Conservation (phyloP, 2,113 vertebrate genomes). For the Neolamprologus brichardi region DNA sequence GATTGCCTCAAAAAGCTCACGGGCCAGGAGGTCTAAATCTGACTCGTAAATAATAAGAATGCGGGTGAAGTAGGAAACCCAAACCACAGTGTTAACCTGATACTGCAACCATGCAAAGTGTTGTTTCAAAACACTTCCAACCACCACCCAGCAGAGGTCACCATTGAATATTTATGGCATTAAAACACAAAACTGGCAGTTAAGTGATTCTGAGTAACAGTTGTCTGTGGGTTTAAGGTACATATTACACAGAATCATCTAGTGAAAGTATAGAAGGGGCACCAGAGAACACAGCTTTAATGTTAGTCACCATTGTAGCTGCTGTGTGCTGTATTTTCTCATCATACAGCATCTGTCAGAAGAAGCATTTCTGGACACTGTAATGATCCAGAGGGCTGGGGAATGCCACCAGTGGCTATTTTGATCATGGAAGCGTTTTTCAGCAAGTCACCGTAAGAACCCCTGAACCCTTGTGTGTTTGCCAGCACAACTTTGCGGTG, state of each 20-base stretch:
- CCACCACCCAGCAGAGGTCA: background rate
- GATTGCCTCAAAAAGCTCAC: background rate
- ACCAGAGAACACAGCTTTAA: background rate
- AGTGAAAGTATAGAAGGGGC: background rate
- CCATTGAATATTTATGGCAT: background rate
- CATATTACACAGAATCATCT: background rate
- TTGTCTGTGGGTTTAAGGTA: background rate
- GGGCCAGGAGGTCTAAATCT: background rate
- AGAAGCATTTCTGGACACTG: background rate
- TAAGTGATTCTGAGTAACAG: background rate
- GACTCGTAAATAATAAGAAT: background rate
- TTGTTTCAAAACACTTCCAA: slow-evolving; percentile 1
- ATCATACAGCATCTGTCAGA: background rate
- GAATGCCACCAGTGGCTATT: background rate
- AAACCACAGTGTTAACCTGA: background rate
- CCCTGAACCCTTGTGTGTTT: background rate
- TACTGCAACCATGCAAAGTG: background rate
- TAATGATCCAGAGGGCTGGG: background rate
- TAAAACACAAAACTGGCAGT: background rate
- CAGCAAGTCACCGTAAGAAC: background rate
- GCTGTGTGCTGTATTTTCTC: background rate
- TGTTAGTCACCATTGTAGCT: background rate
- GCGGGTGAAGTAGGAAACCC: background rate
- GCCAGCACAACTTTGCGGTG: background rate
- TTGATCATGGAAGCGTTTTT: background rate